Conservation (phyloP, 2,113 vertebrate genomes). For the Blennius ocellaris region DNA sequence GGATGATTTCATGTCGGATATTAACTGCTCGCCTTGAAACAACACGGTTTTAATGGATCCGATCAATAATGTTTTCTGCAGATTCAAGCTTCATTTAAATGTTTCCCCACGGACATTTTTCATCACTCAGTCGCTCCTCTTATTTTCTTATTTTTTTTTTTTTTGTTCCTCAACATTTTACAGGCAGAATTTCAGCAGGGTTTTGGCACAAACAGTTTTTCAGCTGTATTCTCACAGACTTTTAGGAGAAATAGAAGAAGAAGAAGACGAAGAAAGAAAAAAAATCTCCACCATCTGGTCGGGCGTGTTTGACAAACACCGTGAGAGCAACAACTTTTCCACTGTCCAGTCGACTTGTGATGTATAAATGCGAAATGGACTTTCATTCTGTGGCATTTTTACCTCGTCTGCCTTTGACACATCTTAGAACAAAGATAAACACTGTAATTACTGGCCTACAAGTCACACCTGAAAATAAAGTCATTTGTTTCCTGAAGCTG, state of each 20-base stretch:
- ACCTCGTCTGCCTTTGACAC: too few species aligned
- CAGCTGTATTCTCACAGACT: conserved; percentile 23
- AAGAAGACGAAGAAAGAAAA: too few species aligned
- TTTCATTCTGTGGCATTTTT: too few species aligned
- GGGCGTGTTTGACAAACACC: conserved; percentile 23
- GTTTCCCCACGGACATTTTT: conserved; percentile 1
- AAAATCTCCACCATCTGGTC: conserved; percentile 21
- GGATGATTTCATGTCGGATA: not conserved
- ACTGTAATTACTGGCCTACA: too few species aligned
- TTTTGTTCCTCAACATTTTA: too few species aligned
- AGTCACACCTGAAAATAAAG: too few species aligned
- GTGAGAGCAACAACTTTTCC: conserved; percentile 4
- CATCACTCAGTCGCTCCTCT: not conserved
- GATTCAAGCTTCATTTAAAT: conserved; percentile 4
- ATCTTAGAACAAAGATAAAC: too few species aligned
- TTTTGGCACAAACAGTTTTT: conserved; percentile 11
- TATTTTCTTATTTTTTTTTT: too few species aligned
- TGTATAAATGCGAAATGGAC: too few species aligned
- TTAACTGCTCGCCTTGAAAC: not conserved
- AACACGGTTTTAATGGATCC: not conserved
- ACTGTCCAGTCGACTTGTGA: too few species aligned
- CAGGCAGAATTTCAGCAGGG: conserved; percentile 1
- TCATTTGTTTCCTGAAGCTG: too few species aligned
- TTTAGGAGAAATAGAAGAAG: not conserved
- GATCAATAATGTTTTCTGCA: conserved; percentile 28